Base-by-base conservation (phyloP, 1,140 invertebrate genomes). In the Bombus waltoni region DNA sequence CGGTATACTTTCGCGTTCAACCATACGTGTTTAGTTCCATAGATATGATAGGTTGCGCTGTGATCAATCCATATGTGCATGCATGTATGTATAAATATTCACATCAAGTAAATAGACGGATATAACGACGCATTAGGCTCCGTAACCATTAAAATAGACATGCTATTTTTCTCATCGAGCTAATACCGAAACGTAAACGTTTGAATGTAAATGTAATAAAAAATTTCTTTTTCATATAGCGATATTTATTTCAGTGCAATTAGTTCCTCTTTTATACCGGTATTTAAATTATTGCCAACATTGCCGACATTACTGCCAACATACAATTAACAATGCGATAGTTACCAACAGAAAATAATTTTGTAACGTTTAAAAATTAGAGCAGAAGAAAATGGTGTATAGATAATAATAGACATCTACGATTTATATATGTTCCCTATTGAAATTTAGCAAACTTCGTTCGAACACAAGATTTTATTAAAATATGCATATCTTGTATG, bases 1-100 rank as follows among this genome's bases (percentile, higher is more conserved):
- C 4, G 15, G 18, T 42, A 22, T 38, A 25, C 28, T 47, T 28
- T 83, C 15, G 11, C 32, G n/a, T n/a, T 81, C 28, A 65, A 18
- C 65, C 72, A 44, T n/a, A n/a, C 22, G 25, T 32, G n/a, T 76
- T 59, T 71, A 59, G 47, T 47, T 71, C 10, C 40, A 25, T 6
- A n/a, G 22, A 32, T 66, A n/a, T n/a, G 53, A 80, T 70, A 85
- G 77, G 53, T 84, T 25, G 83, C 77, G 77, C 83, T 85, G 53
- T 25, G 62, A 85, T 80, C 75, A 72, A 15, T 59, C 66, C 32
- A 13, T 74, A 25, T 40, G 11, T 25, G 15, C 28, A 28, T 28
- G 4, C 22, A 71, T 68, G 15, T 68, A 11, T 38, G 10, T 68
- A 25, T 68, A 68, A 53, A 70, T 53, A 38, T 53, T 40, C 53